Percentiles rank a stretch among this genome's conserved stretches.
Evolutionary conservation across 2,113 vertebrate species (phyloP).

Genomic region (Sebastes schlegelii): DNA sequence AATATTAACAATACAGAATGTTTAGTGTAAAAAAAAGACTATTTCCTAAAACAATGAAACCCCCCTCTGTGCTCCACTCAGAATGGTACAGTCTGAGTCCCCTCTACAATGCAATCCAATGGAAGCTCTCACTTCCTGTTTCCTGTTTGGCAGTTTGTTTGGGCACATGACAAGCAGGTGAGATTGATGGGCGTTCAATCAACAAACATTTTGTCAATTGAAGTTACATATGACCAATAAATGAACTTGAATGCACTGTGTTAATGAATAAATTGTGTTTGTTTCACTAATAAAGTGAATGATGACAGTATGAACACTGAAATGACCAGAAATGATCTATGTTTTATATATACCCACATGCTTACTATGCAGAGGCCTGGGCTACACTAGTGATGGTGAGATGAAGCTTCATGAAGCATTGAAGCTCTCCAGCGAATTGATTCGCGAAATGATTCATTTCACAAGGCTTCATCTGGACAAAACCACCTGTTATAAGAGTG

Average conservation of each 20-base stretch:
- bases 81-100: background rate
- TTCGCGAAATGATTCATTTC: too few relatives aligned
- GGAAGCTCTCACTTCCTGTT: background rate
- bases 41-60: background rate
- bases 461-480: too few relatives aligned
- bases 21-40: background rate
- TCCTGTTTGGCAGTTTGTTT: background rate
- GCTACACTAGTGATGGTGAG: too few relatives aligned
- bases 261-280: too few relatives aligned
- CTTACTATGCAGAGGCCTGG: background rate
- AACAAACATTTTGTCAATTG: background rate
- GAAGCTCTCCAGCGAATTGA: too few relatives aligned
- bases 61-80: background rate
- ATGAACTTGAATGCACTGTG: background rate
- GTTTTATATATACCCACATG: background rate
- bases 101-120: background rate
- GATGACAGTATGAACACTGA: background rate
- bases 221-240: background rate
- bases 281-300: background rate
- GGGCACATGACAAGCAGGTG: background rate
- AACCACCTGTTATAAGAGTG: too few relatives aligned
- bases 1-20: background rate
- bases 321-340: background rate
- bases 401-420: too few relatives aligned
- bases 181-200: background rate